phyloP scores from a whole-genome alignment of 2,113 vertebrate genomes.

The Lagopus muta region DNA sequence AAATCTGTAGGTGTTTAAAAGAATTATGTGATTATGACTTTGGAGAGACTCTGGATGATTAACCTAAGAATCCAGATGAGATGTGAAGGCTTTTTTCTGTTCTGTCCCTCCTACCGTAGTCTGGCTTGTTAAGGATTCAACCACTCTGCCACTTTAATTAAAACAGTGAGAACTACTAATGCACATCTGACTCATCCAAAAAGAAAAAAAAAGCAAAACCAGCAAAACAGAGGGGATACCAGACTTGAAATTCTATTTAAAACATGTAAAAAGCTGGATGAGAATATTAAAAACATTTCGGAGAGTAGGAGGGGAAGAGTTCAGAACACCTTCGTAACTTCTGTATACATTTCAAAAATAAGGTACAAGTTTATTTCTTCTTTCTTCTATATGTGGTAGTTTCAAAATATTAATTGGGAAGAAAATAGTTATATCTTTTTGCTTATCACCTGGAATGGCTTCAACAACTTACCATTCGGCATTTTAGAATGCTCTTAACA shows the following conservation, averaged over 20 bases:
- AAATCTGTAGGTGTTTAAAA: neutral
- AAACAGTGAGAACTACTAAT: slow-evolving; percentile 49
- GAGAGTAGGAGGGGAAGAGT: slow-evolving; percentile 37
- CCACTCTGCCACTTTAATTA: slow-evolving; percentile 33
- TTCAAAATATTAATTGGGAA: neutral
- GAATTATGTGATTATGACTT: neutral
- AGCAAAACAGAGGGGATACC: slow-evolving; percentile 26
- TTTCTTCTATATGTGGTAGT: neutral
- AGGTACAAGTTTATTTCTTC: neutral
- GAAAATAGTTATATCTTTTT: neutral
- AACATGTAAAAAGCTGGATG: slow-evolving; percentile 32
- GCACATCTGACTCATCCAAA: slow-evolving; percentile 47
- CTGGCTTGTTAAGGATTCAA: slow-evolving; percentile 18
- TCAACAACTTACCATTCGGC: neutral
- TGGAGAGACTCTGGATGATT: neutral
- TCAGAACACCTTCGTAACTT: slow-evolving; percentile 50
- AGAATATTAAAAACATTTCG: slow-evolving; percentile 30
- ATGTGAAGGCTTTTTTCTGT: neutral
- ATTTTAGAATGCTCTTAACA: neutral
- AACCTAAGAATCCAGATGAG: slow-evolving; percentile 6
- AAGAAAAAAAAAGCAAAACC: neutral
- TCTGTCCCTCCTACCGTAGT: slow-evolving; percentile 1
- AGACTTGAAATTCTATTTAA: slow-evolving; percentile 22
- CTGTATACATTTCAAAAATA: slow-evolving; percentile 22
- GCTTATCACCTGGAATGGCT: neutral